These are phyloP conservation scores for Lagocephalus sceleratus DNA, from an alignment of 2,797 vertebrate genomes.

Conservation along the genomic window DNA sequence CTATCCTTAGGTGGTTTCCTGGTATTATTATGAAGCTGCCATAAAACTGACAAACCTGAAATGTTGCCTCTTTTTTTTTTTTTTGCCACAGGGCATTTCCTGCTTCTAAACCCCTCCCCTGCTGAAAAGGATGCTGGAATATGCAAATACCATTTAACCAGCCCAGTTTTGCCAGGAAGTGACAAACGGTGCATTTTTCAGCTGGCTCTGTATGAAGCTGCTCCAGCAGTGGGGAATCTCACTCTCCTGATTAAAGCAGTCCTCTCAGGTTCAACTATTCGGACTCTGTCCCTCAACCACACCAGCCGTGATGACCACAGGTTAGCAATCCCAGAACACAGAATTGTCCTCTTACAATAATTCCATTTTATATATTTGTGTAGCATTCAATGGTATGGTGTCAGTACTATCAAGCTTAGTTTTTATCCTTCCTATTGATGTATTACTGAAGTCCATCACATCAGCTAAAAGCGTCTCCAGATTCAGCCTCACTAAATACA, in stretches of 20 bases:
- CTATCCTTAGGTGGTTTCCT: conserved; percentile 1
- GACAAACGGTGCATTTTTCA: conserved; percentile 74
- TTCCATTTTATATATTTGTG: conserved; percentile 68
- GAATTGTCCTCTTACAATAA: conserved; percentile 34
- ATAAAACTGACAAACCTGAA: conserved; percentile 16
- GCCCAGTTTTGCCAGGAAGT: conserved; percentile 77
- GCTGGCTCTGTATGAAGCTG: conserved; percentile 73
- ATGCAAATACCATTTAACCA: conserved; percentile 80
- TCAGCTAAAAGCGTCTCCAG: conserved; percentile 69
- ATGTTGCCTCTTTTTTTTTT: conserved; percentile 23
- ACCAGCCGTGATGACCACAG: conserved; percentile 50
- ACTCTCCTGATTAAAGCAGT: conserved; percentile 70
- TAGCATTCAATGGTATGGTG: too few species aligned
- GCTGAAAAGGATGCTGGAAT: conserved; percentile 54
- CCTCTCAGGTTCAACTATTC: conserved; percentile 53
- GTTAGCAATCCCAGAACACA: conserved; percentile 62
- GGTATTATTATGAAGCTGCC: conserved; percentile 1
- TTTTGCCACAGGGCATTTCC: conserved; percentile 75
- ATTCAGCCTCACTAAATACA: conserved; percentile 51
- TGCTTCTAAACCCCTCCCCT: conserved; percentile 71
- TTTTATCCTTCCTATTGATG: neutral
- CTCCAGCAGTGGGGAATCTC: conserved; percentile 70
- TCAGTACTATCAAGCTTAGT: too few species aligned
- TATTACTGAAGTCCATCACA: conserved; percentile 59
- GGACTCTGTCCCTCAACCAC: conserved; percentile 59